Percentiles rank a stretch among this genome's conserved stretches.
Conservation (phyloP, 2,113 vertebrate species). For the Loxodonta africana region DNA sequence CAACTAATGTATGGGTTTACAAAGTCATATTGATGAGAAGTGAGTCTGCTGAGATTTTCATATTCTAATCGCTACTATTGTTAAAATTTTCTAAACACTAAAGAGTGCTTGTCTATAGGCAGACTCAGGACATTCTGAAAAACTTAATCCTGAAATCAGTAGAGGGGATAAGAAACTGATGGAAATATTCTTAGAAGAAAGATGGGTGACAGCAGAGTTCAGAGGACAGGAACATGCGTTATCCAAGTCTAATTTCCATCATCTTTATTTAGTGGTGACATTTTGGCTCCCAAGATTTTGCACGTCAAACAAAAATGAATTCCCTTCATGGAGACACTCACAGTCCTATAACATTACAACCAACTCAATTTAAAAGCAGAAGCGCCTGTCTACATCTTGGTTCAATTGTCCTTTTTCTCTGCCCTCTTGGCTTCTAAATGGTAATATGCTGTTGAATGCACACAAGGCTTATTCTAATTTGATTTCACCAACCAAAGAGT, state of each 20-base stretch:
- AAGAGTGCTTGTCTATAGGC: neutral
- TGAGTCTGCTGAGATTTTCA: neutral
- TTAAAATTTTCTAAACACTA: neutral
- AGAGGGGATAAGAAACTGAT: neutral
- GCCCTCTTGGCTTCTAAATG: constrained; percentile 34
- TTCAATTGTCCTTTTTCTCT: neutral
- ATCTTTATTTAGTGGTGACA: neutral
- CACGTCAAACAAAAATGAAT: constrained; percentile 54
- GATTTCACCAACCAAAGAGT: constrained; percentile 29
- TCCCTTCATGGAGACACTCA: neutral
- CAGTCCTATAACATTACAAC: constrained; percentile 25
- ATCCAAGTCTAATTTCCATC: neutral
- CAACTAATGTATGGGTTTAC: neutral
- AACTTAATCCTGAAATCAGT: neutral
- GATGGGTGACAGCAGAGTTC: neutral
- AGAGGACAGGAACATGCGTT: neutral
- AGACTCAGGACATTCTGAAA: neutral
- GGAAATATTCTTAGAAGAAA: neutral
- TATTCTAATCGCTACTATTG: neutral
- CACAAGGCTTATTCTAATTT: constrained; percentile 10
- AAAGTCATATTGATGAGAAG: neutral
- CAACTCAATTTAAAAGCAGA: neutral
- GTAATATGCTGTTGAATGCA: constrained; percentile 10
- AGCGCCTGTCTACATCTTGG: neutral
- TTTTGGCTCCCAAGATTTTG: constrained; percentile 22